A percentile compares a stretch with the other conserved stretches of the same genome.
phyloP scores from a whole-genome alignment of 2,888 invertebrate genomes.

The Eumacrocentrus americanus region DNA sequence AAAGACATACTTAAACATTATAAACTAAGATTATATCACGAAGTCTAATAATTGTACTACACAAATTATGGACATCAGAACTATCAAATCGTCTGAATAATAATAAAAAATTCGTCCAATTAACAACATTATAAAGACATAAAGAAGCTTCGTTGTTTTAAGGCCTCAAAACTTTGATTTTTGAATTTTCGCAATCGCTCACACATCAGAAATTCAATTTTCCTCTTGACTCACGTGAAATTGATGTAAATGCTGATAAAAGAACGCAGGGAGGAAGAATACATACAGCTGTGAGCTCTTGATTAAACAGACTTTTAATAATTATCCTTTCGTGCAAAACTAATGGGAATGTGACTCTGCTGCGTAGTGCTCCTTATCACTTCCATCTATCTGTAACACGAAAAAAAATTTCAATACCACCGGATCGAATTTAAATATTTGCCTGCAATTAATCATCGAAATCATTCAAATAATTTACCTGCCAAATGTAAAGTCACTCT shows the following conservation, averaged over 20 bases:
- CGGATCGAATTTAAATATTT: constrained; percentile 11
- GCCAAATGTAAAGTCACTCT: constrained; percentile 91
- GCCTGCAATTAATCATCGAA: constrained; percentile 40
- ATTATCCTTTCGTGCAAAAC: constrained; percentile 56
- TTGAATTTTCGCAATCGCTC: neutral
- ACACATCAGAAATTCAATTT: neutral
- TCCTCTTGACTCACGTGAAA: neutral
- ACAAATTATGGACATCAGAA: constrained; percentile 3
- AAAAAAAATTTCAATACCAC: constrained; percentile 8
- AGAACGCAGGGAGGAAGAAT: no score
- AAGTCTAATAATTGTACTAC: constrained; percentile 43
- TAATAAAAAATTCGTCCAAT: constrained; percentile 14
- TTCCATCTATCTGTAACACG: constrained; percentile 75
- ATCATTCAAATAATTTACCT: constrained; percentile 67
- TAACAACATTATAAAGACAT: constrained; percentile 19
- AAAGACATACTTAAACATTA: constrained; percentile 35
- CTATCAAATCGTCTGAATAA: neutral
- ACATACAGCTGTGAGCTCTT: neutral
- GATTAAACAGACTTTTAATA: constrained; percentile 7
- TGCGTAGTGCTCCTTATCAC: constrained; percentile 82
- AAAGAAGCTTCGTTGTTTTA: neutral
- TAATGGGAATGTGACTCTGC: constrained; percentile 55
- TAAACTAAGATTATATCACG: constrained; percentile 35
- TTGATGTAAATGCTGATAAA: constrained; percentile 2
- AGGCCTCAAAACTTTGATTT: neutral